phyloP scores from a whole-genome alignment of 2,113 vertebrate genomes.

The Channa argus region DNA sequence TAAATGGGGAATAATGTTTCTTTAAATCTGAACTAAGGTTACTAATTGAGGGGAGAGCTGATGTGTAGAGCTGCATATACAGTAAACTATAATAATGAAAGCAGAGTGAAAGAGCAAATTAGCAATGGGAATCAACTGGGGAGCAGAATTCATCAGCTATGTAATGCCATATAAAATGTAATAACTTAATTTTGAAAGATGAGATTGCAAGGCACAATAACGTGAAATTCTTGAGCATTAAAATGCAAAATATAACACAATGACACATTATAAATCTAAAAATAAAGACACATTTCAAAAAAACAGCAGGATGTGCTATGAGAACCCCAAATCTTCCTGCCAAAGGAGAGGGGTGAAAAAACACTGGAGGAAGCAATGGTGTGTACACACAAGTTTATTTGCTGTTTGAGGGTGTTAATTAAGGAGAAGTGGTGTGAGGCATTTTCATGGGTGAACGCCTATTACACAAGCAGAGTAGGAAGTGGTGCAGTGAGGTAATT shows the following conservation, averaged over 20 bases:
- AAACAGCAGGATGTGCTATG: neutral
- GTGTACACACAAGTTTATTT: conserved; percentile 62
- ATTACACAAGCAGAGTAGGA: conserved; percentile 57
- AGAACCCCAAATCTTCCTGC: conserved; percentile 19
- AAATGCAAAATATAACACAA: conserved; percentile 18
- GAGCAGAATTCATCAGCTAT: conserved; percentile 23
- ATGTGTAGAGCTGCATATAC: conserved; percentile 20
- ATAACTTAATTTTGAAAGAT: conserved; percentile 42
- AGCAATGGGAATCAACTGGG: conserved; percentile 31
- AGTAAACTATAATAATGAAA: conserved; percentile 38
- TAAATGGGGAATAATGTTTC: conserved; percentile 60
- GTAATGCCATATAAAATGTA: conserved; percentile 9
- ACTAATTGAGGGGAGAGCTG: conserved; percentile 39
- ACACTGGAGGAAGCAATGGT: conserved; percentile 13
- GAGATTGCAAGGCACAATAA: conserved; percentile 13
- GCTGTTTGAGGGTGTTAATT: conserved; percentile 69
- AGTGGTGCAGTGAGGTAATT: conserved; percentile 67
- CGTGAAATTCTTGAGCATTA: conserved; percentile 2
- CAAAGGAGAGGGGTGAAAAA: neutral
- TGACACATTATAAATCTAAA: conserved; percentile 5
- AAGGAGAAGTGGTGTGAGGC: conserved; percentile 57
- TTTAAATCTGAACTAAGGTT: conserved; percentile 62
- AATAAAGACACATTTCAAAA: conserved; percentile 5
- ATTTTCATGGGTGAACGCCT: conserved; percentile 60
- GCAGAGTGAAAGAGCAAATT: conserved; percentile 25